These are phyloP conservation scores for Pygoscelis adeliae DNA, from an alignment of 2,113 vertebrate species.

Conservation along the genomic window DNA sequence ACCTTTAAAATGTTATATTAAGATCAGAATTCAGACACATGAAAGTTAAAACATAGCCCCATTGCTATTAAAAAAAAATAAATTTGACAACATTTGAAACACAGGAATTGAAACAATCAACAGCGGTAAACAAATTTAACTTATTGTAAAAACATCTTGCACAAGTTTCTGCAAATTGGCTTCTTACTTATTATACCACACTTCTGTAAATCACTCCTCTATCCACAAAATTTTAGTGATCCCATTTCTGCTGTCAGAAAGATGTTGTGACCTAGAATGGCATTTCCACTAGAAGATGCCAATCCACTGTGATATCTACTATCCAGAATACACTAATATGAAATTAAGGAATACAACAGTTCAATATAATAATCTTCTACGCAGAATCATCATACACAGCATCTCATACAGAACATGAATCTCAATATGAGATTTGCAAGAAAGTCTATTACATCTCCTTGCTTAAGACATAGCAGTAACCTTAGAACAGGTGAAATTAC, in stretches of 20 bases:
- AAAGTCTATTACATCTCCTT: neutral
- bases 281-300: neutral
- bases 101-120: neutral
- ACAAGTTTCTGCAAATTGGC: neutral
- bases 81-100: neutral
- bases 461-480: neutral
- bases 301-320: neutral
- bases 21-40: neutral
- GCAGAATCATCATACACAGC: neutral
- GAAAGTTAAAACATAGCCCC: neutral
- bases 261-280: neutral
- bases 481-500: neutral
- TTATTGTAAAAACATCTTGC: neutral
- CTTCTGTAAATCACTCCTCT: neutral
- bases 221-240: neutral
- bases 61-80: neutral
- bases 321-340: neutral
- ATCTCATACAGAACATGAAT: neutral
- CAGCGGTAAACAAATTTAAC: neutral
- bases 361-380: neutral
- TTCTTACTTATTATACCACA: neutral
- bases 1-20: conserved; percentile 73
- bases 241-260: neutral
- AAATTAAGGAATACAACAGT: neutral
- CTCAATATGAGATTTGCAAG: neutral